Evolutionary conservation across 23 tunicate genomes (phyloP), one percentile per base, ranked within the genome.

Genomic region (Ciona savignyi): DNA sequence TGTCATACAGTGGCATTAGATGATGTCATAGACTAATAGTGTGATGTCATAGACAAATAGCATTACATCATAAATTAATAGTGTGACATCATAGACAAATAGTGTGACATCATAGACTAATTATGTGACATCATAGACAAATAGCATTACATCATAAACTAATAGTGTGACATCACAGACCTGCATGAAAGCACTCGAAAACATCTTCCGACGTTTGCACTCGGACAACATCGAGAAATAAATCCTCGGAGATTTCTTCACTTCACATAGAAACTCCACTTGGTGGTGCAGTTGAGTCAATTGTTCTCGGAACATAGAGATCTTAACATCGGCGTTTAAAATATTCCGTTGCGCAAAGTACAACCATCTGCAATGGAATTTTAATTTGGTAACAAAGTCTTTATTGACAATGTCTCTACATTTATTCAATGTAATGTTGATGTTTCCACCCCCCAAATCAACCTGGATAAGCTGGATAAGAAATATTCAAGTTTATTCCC

Each of bases 341-440:
- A 88, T 82, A 22, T 68, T 73, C 30, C 72, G 42, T 62, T 88
- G 83, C 33, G 77, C 80, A 29, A 51, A 51, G 51, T 88, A 82
- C 67, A 88, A 30, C 96, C 96, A 82, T 74, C 87, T 88, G 60
- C 11, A 86, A 66, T 15, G n/a, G n/a, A n/a, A n/a, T n/a, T n/a
- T n/a, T n/a, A n/a, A n/a, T n/a, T n/a, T n/a, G n/a, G n/a, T n/a
- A n/a, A n/a, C n/a, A n/a, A n/a, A n/a, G n/a, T n/a, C n/a, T n/a
- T n/a, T n/a, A n/a, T n/a, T n/a, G n/a, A n/a, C n/a, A n/a, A n/a
- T n/a, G n/a, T n/a, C n/a, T n/a, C n/a, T n/a, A n/a, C n/a, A n/a
- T n/a, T n/a, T n/a, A n/a, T n/a, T n/a, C n/a, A n/a, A n/a, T n/a
- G n/a, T n/a, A n/a, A n/a, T n/a, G n/a, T n/a, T n/a, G n/a, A n/a